Evolutionary conservation across 1,140 invertebrate species (phyloP).

Genomic region (Halictus rubicundus): DNA sequence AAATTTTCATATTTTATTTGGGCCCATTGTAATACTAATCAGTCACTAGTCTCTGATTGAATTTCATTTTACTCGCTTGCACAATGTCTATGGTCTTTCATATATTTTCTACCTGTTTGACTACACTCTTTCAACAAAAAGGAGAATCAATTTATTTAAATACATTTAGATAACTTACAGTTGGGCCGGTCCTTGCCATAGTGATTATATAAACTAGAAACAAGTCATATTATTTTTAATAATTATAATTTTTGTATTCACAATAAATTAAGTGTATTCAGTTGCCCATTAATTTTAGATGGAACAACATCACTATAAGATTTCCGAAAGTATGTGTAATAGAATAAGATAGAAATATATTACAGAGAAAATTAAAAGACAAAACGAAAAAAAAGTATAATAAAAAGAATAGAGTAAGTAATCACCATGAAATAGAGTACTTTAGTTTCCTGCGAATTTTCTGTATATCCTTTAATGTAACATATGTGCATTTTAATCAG

Average conservation of each 20-base stretch:
- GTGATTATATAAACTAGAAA: constrained; percentile 52
- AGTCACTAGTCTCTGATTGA: neutral
- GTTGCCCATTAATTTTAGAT: constrained; percentile 42
- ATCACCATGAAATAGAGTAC: constrained; percentile 31
- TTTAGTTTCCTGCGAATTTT: constrained; percentile 52
- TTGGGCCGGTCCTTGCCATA: constrained; percentile 66
- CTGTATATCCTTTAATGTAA: constrained; percentile 26
- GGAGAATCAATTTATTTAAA: neutral
- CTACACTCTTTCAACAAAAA: constrained; percentile 6
- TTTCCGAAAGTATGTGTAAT: constrained; percentile 45
- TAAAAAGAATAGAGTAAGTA: constrained; percentile 32
- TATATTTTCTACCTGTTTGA: constrained; percentile 1
- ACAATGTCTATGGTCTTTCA: neutral
- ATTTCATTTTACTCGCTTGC: constrained; percentile 11
- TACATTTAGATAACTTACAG: constrained; percentile 17
- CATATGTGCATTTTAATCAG: constrained; percentile 37
- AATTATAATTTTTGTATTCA: constrained; percentile 47
- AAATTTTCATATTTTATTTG: constrained; percentile 30
- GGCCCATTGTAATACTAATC: neutral
- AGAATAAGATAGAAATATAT: constrained; percentile 21
- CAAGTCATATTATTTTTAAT: constrained; percentile 43
- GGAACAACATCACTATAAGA: constrained; percentile 28
- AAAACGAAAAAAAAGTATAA: constrained; percentile 14
- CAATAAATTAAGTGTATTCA: constrained; percentile 60
- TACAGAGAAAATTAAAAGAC: constrained; percentile 22